These are phyloP conservation scores for Neogale vison DNA, from an alignment of 2,113 vertebrate species.

Conservation along the genomic window DNA sequence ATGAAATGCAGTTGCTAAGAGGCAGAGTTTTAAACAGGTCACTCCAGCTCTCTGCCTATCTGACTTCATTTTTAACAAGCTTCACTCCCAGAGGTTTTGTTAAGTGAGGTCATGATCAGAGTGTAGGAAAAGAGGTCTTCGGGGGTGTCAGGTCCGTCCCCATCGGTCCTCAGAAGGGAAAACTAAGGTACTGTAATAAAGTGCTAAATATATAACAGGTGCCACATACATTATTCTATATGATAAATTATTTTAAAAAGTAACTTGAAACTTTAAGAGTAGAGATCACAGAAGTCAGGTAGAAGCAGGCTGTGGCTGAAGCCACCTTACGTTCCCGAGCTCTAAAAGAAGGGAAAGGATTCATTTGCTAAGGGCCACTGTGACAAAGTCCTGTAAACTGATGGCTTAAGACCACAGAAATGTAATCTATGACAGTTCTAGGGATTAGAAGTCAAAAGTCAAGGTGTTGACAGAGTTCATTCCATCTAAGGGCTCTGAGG, in stretches of 20 bases:
- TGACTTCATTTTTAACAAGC: conserved; percentile 13
- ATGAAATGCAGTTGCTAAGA: neutral
- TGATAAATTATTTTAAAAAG: neutral
- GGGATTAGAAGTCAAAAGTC: neutral
- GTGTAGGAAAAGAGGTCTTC: neutral
- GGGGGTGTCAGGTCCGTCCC: neutral
- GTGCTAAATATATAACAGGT: neutral
- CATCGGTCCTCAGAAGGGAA: neutral
- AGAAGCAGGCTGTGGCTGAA: neutral
- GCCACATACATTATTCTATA: neutral
- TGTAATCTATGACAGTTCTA: neutral
- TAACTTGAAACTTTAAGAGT: neutral
- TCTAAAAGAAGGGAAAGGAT: neutral
- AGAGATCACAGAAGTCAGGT: neutral
- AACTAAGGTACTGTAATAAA: neutral
- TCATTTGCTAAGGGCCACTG: neutral
- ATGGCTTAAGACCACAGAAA: neutral
- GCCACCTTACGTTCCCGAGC: neutral
- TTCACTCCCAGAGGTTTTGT: neutral
- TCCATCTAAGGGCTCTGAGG: neutral
- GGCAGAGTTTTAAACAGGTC: neutral
- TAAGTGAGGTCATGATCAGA: neutral
- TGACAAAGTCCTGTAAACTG: neutral
- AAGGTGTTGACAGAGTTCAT: too few relatives aligned
- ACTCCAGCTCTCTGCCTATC: neutral